phyloP scores from a whole-genome alignment of 2,113 vertebrate genomes.

The Brachyhypopomus occidentalis region DNA sequence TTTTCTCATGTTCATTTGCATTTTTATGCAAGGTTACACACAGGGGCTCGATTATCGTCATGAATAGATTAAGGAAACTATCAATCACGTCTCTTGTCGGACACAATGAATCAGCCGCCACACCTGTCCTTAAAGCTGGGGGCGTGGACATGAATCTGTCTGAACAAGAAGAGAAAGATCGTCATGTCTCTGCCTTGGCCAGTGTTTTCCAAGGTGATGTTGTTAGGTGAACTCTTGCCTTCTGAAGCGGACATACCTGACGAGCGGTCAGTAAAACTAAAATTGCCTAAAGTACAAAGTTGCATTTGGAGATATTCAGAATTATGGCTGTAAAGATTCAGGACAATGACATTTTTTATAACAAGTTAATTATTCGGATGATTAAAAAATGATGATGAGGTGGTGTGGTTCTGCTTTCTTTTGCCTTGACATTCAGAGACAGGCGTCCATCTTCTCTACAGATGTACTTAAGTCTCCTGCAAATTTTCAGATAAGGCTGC shows the following conservation, averaged over 20 bases:
- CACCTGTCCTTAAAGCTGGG: conserved; percentile 64
- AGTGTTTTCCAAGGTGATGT: conserved; percentile 39
- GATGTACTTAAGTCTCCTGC: too few relatives aligned
- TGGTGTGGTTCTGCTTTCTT: not conserved
- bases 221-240: conserved; percentile 1
- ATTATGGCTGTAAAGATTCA: not conserved
- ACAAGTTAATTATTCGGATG: not conserved
- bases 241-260: not conserved
- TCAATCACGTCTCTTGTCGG: conserved; percentile 70
- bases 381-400: too few relatives aligned
- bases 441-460: not conserved
- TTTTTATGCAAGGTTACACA: conserved; percentile 77
- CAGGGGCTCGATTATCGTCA: conserved; percentile 68
- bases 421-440: not conserved
- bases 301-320: not conserved
- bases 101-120: conserved; percentile 67
- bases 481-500: not conserved
- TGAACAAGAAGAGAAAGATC: conserved; percentile 22
- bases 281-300: not conserved
- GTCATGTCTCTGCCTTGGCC: conserved; percentile 3
- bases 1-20: conserved; percentile 71
- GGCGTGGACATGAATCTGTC: conserved; percentile 55
- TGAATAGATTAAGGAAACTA: conserved; percentile 76
- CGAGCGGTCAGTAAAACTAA: too few relatives aligned
- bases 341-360: not conserved